Evolutionary conservation across 92 coral and sea anemone species (phyloP).

Genomic region (Heliopora coerulea): DNA sequence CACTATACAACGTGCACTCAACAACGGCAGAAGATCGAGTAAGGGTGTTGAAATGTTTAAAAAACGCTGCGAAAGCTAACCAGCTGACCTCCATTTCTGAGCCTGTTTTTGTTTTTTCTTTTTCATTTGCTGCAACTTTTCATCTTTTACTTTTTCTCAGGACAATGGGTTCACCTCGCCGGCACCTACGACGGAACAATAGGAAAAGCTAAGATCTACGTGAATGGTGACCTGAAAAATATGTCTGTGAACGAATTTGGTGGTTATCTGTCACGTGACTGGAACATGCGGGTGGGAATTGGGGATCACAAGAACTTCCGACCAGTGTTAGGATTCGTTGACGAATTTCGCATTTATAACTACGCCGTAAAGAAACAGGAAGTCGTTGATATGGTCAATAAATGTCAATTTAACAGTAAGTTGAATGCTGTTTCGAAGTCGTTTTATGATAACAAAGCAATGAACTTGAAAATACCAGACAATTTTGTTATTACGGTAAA

Average conservation of each 20-base stretch:
- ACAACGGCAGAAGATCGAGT: too few relatives aligned
- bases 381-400: conserved; percentile 57
- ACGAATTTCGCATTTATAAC: conserved; percentile 93
- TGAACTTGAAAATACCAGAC: too few relatives aligned
- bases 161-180: conserved; percentile 82
- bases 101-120: too few relatives aligned
- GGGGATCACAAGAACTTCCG: conserved; percentile 98
- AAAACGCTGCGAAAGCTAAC: too few relatives aligned
- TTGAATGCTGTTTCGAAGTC: too few relatives aligned
- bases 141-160: conserved; percentile 42
- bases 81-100: too few relatives aligned
- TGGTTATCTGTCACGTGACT: conserved; percentile 88
- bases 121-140: too few relatives aligned
- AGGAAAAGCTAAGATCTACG: conserved; percentile 87
- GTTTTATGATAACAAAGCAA: too few relatives aligned
- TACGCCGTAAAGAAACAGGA: conserved; percentile 82
- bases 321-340: conserved; percentile 89
- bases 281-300: conserved; percentile 91
- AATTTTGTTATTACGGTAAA: too few relatives aligned
- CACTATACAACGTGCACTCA: too few relatives aligned
- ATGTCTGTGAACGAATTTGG: conserved; percentile 77
- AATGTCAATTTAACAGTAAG: conserved; percentile 62
- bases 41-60: too few relatives aligned
- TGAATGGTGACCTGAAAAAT: conserved; percentile 89
- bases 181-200: conserved; percentile 94